Base-by-base conservation (phyloP, 1,140 invertebrate species). In the Eriosoma lanigerum region DNA sequence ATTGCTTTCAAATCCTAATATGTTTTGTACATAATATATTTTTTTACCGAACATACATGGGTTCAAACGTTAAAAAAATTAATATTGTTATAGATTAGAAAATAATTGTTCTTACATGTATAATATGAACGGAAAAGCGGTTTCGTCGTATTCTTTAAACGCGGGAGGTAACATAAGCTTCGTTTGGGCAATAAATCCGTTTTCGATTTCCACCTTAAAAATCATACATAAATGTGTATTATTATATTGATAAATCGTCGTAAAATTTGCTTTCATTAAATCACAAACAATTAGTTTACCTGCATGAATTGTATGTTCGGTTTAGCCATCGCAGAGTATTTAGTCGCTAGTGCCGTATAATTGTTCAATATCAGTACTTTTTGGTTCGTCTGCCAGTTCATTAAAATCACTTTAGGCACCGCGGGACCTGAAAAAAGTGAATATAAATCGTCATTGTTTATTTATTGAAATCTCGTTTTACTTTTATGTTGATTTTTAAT, bases 101-200 rank as follows among this genome's bases (percentile, higher is more conserved):
- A 54, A 54, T 8, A 38, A 3, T 48, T 15, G 21, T 10, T 50
- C 93, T 91, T 88, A 95, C 93, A 94, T 90, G 81, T 93, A 89
- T 32, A 94, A 85, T 0, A 94, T 88, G n/a, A 94, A 84, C 0
- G 94, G 94, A 84, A 95, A 94, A 12, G 91, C 90, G 52, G 93
- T 89, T 82, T 93, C 92, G 84, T 96, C 93, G 62, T 93, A 90
- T 83, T 94, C 92, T 72, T 91, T 86, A 81, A 94, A 88, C n/a
- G 92, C 91, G 0, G 92, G 92, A 1, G 93, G 93, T 58, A 94
- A 85, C 80, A 90, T 89, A 5, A 95, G 87, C 13, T 91, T 88
- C 0, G 94, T 92, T 66, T 88, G 86, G 13, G 88, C 88, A 72
- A 86, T 85, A 80, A 87, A 88, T 8, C 86, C 87, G 32, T 85